Base-by-base conservation (phyloP, 2,797 vertebrate species). In the Falco cherrug region DNA sequence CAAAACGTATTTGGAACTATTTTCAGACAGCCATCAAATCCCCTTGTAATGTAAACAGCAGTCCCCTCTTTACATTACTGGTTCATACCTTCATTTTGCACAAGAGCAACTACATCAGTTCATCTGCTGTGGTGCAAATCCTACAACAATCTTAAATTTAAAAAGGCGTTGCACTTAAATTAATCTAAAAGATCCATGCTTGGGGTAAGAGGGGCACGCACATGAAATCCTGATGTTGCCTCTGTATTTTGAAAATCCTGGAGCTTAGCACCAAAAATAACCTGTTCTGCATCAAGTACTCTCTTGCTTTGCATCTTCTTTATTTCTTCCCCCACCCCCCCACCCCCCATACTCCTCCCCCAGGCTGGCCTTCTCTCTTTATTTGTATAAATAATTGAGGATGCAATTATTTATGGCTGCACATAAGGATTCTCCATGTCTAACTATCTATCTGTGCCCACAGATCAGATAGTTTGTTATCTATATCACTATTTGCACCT, bases 401-500 rank as follows among this genome's bases (percentile, higher is more conserved):
- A 92, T 83, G 84, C 90, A 96, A 91, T 97, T 97, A 97, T 96
- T 97, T 97, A 88, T 94, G 91, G 92, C 87, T 96, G 89, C 95
- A 96, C 41, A 88, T 97, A 96, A 97, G 93, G 83, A 94, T 95
- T 96, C 79, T 96, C 96, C 91, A 93, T 95, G 92, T 97, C 95
- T 97, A 96, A 95, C 95, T 96, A 95, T 97, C 92, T 97, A 92
- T 93, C 95, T 94, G 91, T 71, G 94, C 84, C 93, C 84, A 90
- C 96, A 87, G 82, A 97, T 97, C 96, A 94, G 93, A 95, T 97
- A 97, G 95, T 97, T 96, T 95, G 95, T 93, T 97, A 96, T 96
- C 97, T 94, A 87, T 95, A 96, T 97, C 94, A 83, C 97, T 96
- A 95, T 97, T 97, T 95, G 96, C 97, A 97, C 96, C 96, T 97